Evolutionary conservation across 1,140 invertebrate genomes (phyloP).

Genomic region (Drosophila aff.): DNA sequence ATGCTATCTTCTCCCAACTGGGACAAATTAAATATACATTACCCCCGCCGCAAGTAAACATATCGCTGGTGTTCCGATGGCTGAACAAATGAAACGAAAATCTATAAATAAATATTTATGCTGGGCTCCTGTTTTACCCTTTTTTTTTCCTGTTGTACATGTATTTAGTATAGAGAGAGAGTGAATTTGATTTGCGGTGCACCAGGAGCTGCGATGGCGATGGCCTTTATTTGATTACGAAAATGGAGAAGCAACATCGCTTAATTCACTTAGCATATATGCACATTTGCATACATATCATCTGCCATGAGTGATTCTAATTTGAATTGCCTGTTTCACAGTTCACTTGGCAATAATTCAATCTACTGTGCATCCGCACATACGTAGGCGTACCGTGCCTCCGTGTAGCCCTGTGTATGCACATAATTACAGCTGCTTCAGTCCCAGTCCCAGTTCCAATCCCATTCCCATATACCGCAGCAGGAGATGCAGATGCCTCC

Average conservation of each 20-base stretch:
- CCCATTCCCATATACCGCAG: neutral
- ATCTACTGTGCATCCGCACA: conserved; percentile 37
- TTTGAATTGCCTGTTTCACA: conserved; percentile 54
- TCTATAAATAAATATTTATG: conserved; percentile 48
- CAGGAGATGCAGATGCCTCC: conserved; percentile 1
- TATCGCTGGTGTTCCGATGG: conserved; percentile 25
- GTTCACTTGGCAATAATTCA: conserved; percentile 53
- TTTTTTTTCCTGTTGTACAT: neutral
- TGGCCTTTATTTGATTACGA: conserved; percentile 38
- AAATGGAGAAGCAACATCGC: conserved; percentile 40
- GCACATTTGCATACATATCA: conserved; percentile 43
- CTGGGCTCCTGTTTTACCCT: neutral
- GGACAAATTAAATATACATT: conserved; percentile 52
- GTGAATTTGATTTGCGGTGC: conserved; percentile 16
- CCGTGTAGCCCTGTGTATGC: neutral
- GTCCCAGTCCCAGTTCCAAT: neutral
- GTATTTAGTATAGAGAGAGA: neutral
- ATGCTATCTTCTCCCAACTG: conserved; percentile 32
- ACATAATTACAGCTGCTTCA: conserved; percentile 39
- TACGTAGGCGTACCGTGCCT: neutral
- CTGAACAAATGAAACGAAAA: conserved; percentile 45
- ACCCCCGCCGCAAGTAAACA: conserved; percentile 31
- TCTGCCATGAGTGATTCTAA: conserved; percentile 44
- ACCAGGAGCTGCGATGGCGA: conserved; percentile 5
- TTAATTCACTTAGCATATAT: conserved; percentile 48